Conservation (phyloP, 2,113 vertebrate genomes). For the Strigops habroptila region DNA sequence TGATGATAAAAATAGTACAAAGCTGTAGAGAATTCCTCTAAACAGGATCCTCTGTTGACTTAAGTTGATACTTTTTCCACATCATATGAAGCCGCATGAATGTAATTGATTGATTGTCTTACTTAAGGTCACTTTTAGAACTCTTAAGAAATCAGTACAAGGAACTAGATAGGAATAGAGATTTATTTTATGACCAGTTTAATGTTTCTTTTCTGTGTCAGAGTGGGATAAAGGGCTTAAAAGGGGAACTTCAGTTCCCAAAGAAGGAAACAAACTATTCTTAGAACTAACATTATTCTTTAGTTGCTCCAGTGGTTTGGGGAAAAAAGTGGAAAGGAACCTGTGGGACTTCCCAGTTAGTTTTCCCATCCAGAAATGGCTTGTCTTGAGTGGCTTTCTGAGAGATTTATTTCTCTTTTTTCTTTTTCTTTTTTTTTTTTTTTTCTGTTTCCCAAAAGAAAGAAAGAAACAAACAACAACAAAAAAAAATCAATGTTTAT, state of each 20-base stretch:
- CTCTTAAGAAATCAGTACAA: not conserved
- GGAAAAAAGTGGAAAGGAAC: not conserved
- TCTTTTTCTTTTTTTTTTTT: not conserved
- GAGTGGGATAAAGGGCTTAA: not conserved
- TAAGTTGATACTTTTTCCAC: not conserved
- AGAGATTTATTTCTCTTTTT: not conserved
- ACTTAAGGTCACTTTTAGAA: not conserved
- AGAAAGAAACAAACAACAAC: not conserved
- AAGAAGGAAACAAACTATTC: not conserved
- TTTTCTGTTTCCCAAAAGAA: not conserved
- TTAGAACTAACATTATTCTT: not conserved
- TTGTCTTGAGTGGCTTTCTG: not conserved
- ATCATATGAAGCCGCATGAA: not conserved
- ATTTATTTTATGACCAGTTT: not conserved
- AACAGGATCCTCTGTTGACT: not conserved
- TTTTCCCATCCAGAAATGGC: not conserved
- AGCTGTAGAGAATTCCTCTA: not conserved
- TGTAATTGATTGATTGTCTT: not conserved
- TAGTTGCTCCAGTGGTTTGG: not conserved
- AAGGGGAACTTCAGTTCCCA: not conserved
- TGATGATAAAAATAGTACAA: not conserved
- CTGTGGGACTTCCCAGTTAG: not conserved
- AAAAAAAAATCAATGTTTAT: not conserved
- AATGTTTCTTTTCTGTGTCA: not conserved
- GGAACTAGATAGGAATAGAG: not conserved